Base-by-base conservation (phyloP, 2,888 invertebrate species). In the Dendrolimus houi region DNA sequence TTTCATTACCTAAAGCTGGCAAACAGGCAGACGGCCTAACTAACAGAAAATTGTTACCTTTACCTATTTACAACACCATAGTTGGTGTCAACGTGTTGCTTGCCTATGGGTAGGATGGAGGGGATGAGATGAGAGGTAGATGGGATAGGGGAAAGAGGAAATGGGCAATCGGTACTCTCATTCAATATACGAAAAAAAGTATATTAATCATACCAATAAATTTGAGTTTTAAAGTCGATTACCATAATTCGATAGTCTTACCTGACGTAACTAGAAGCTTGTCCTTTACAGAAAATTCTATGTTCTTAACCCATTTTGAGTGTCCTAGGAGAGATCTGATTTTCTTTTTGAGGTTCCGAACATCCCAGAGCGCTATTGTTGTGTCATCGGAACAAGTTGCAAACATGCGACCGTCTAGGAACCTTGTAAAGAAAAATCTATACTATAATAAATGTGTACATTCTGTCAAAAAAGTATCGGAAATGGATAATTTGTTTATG, bases 241-340 rank as follows among this genome's bases (percentile, higher is more conserved):
- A 14, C 1, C 1, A 14, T 14, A 14, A 14, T 14, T 14, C 14
- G 14, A 14, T 14, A 1, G 1, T 14, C 47, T 47, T 47, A 47
- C 47, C 47, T 1, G 97, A 98, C 0, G 97, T 97, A 12, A 98
- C 94, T 59, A 98, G 91, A 9, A 97, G 90, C 63, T 96, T 95
- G 74, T 96, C 96, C 72, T 94, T 94, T 29, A 94, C 93, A 42
- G 96, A 96, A 81, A 96, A 98, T 78, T 98, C 98, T 65, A 98
- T 97, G 81, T 98, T 98, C 83, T 98, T 98, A 55, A 97, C 98
- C 98, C 98, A 98, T 85, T 97, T 97, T 0, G 96, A 95, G 82
- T 98, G 98, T 0, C 98, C 98, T 61, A 93, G 92, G 9, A 98
- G 90, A 12, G 94, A 94, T 60, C 95, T 92, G 59, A 96, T 93